Conservation (phyloP, 2,888 invertebrate genomes). For the Drosophila affinis region DNA sequence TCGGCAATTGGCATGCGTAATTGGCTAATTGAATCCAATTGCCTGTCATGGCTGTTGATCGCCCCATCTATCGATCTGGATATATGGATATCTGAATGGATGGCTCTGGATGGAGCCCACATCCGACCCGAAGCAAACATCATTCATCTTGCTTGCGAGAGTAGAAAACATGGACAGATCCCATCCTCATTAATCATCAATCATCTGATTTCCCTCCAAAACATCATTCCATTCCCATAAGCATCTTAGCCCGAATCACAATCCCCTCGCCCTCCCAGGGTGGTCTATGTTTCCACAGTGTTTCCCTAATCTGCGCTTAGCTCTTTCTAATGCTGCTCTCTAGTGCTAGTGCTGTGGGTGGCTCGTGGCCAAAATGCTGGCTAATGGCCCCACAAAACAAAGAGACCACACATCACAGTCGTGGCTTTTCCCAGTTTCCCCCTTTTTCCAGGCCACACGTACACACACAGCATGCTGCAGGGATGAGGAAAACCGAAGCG, state of each 20-base stretch:
- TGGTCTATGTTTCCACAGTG: not conserved
- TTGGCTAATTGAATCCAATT: conserved; percentile 67
- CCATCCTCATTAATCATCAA: conserved; percentile 34
- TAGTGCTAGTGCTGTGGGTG: conserved; percentile 5
- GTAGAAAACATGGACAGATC: not conserved
- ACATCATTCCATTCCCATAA: conserved; percentile 10
- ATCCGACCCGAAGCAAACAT: conserved; percentile 47
- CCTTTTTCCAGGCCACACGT: not conserved
- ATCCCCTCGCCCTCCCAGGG: conserved; percentile 1
- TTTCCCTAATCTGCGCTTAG: not conserved
- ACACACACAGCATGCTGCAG: not conserved
- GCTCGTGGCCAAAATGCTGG: conserved; percentile 4
- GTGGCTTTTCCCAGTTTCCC: not conserved
- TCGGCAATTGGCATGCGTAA: conserved; percentile 63
- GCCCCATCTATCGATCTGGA: conserved; percentile 30
- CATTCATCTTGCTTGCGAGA: conserved; percentile 19
- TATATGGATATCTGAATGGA: conserved; percentile 17
- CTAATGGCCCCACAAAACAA: not conserved
- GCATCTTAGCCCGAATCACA: conserved; percentile 11
- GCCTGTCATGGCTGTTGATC: conserved; percentile 42
- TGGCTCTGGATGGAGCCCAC: conserved; percentile 29
- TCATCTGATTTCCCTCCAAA: conserved; percentile 17
- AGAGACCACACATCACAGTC: conserved; percentile 5
- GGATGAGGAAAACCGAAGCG: not conserved
- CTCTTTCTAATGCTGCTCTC: not conserved